A percentile compares a stretch with the other conserved stretches of the same genome.
phyloP scores from a whole-genome alignment of 1,140 invertebrate genomes.

The Drosophila guanche region DNA sequence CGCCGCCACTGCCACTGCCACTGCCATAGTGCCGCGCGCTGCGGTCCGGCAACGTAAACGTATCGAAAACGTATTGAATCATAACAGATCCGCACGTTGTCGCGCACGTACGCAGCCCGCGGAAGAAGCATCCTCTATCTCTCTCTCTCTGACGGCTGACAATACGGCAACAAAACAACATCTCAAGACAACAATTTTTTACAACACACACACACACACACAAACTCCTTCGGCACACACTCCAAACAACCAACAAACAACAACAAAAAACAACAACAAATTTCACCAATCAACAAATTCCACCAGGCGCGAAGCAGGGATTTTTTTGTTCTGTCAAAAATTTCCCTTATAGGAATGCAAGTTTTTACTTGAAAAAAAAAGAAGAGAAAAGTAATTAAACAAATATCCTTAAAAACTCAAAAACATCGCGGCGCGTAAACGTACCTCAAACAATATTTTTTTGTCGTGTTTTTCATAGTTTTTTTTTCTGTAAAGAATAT shows the following conservation, averaged over 20 bases:
- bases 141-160: conserved; percentile 43
- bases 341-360: no score
- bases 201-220: conserved; percentile 1
- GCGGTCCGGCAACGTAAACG: conserved; percentile 73
- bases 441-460: conserved; percentile 10
- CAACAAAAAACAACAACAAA: conserved; percentile 10
- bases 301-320: conserved; percentile 5
- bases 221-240: conserved; percentile 3
- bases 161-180: conserved; percentile 9
- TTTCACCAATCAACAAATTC: conserved; percentile 21
- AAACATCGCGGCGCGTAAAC: conserved; percentile 44
- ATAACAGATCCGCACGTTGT: conserved; percentile 82
- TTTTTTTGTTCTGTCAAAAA: conserved; percentile 6
- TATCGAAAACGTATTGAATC: conserved; percentile 81
- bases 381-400: conserved; percentile 1
- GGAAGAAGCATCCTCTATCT: conserved; percentile 62
- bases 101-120: conserved; percentile 80
- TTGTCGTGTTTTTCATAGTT: conserved; percentile 5
- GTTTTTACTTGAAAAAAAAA: no score
- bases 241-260: conserved; percentile 9
- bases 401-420: not conserved
- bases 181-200: not conserved
- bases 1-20: conserved; percentile 21
- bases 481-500: conserved; percentile 20
- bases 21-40: conserved; percentile 34